Conservation (phyloP, 2,888 invertebrate species). For the Drosophila longiperda region DNA sequence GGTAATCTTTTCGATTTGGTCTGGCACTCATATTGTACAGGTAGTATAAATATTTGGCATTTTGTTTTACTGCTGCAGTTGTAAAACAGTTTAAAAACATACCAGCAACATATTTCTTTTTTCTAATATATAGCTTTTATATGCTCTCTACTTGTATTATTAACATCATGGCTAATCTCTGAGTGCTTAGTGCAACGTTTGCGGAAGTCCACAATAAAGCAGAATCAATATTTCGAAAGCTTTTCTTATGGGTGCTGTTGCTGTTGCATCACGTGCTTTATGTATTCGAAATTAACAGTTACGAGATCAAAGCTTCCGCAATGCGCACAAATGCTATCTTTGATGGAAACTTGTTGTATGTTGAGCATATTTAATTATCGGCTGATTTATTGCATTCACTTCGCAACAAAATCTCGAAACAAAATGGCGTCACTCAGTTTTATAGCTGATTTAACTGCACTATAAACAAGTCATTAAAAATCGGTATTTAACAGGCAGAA, state of each 20-base stretch:
- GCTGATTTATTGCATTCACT: constrained; percentile 1
- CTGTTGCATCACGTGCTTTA: not conserved
- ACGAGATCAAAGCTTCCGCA: not conserved
- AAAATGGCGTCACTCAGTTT: not conserved
- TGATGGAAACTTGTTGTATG: not conserved
- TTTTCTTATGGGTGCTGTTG: not conserved
- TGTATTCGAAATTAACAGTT: not conserved
- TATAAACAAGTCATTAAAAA: not conserved
- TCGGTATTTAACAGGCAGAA: not conserved
- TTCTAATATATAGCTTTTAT: not conserved
- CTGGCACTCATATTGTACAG: not conserved
- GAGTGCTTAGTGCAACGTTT: constrained; percentile 5
- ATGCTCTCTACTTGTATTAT: not conserved
- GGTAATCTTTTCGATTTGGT: not conserved
- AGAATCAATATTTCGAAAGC: constrained; percentile 6
- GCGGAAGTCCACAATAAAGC: constrained; percentile 4
- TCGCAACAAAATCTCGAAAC: not conserved
- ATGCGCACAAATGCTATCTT: not conserved
- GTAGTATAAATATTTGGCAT: not conserved
- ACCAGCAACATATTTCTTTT: not conserved
- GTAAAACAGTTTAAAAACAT: not conserved
- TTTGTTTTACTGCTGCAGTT: not conserved
- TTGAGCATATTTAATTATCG: not conserved
- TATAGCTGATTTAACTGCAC: not conserved
- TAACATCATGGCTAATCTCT: not conserved